Percentiles rank a stretch among this genome's conserved stretches.
Evolutionary conservation across 2,888 invertebrate species (phyloP).

Genomic region (Synanthedon tipuliformis): DNA sequence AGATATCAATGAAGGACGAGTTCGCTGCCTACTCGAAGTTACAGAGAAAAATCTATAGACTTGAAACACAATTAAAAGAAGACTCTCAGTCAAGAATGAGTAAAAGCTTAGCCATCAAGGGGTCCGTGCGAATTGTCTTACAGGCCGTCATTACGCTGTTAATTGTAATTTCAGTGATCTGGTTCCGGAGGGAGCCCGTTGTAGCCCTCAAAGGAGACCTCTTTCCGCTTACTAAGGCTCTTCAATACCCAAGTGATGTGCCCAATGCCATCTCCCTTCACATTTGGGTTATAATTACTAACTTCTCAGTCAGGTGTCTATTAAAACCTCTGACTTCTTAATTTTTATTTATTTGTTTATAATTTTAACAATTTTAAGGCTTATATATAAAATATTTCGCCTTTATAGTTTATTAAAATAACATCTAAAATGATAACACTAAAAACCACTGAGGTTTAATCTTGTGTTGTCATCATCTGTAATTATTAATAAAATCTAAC

Average conservation of each 20-base stretch:
- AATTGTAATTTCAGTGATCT: slow-evolving; percentile 46
- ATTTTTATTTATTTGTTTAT: too few species aligned
- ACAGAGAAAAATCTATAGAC: slow-evolving; percentile 66
- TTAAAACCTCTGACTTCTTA: slow-evolving; percentile 33
- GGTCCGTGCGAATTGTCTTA: slow-evolving; percentile 38
- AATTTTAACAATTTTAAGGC: too few species aligned
- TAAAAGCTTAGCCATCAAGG: slow-evolving; percentile 47
- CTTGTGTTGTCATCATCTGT: too few species aligned
- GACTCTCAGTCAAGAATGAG: slow-evolving; percentile 42
- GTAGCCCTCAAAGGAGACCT: slow-evolving; percentile 46
- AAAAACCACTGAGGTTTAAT: too few species aligned
- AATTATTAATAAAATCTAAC: too few species aligned
- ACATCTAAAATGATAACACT: too few species aligned
- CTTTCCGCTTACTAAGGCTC: slow-evolving; percentile 46
- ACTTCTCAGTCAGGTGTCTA: slow-evolving; percentile 49
- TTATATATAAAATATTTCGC: too few species aligned
- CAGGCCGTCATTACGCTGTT: slow-evolving; percentile 38
- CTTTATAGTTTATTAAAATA: too few species aligned
- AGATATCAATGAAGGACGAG: slow-evolving; percentile 68
- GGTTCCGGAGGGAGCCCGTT: slow-evolving; percentile 54
- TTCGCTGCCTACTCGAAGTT: slow-evolving; percentile 72
- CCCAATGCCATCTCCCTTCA: slow-evolving; percentile 59
- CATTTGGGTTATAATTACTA: slow-evolving; percentile 57
- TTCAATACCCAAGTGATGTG: slow-evolving; percentile 50
- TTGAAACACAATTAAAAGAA: slow-evolving; percentile 59